phyloP scores from a whole-genome alignment of 1,140 invertebrate species.

The Branchinecta lynchi region DNA sequence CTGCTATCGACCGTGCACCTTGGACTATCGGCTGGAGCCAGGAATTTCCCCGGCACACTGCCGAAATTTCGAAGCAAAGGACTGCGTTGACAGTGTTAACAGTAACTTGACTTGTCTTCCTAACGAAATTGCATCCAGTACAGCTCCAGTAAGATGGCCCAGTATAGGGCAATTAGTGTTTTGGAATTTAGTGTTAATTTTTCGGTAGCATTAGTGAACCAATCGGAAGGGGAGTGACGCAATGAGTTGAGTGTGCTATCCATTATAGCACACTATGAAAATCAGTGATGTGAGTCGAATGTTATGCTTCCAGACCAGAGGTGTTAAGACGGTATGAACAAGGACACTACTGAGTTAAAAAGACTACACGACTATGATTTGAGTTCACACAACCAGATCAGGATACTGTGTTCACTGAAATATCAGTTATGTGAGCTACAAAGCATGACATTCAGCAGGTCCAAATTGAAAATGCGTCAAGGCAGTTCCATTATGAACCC shows the following conservation, averaged over 20 bases:
- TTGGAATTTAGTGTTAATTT: not conserved
- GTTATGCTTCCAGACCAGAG: not conserved
- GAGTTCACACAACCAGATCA: too few relatives aligned
- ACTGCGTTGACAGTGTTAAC: not conserved
- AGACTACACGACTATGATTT: too few relatives aligned
- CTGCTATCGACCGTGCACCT: slow-evolving; percentile 20
- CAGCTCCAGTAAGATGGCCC: not conserved
- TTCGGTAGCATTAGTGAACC: not conserved
- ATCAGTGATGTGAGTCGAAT: not conserved
- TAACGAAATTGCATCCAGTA: not conserved
- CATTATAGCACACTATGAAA: not conserved
- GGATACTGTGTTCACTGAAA: too few relatives aligned
- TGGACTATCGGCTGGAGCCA: slow-evolving; percentile 20
- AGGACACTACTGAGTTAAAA: too few relatives aligned
- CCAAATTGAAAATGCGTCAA: too few relatives aligned
- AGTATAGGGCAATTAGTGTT: not conserved
- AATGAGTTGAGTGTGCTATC: not conserved
- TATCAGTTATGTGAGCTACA: too few relatives aligned
- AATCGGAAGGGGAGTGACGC: not conserved
- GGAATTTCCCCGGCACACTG: slow-evolving; percentile 16
- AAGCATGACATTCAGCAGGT: too few relatives aligned
- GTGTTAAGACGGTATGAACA: not conserved
- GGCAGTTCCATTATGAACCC: too few relatives aligned
- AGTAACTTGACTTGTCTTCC: not conserved
- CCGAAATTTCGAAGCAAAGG: not conserved